A percentile compares a stretch with the other conserved stretches of the same genome.
Evolutionary conservation across 2,797 vertebrate species (phyloP).

Genomic region (Centropyge bicolor): DNA sequence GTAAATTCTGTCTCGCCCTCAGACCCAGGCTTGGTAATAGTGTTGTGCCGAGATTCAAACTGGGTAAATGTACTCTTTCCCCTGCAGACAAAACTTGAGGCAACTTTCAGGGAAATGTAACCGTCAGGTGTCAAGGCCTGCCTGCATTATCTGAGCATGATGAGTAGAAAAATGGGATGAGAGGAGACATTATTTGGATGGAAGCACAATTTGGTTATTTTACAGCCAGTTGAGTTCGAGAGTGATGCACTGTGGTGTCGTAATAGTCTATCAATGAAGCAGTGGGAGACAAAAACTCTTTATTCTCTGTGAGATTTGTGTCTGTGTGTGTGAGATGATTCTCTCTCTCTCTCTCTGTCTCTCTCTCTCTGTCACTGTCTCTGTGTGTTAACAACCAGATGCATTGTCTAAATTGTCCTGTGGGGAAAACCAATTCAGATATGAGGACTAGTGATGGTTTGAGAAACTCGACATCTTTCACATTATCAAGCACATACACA

Average conservation of each 20-base stretch:
- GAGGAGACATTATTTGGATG: slow-evolving; percentile 37
- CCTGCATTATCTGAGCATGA: slow-evolving; percentile 17
- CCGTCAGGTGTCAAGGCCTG: slow-evolving; percentile 20
- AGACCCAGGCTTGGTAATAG: slow-evolving; percentile 13
- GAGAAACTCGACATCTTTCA: slow-evolving; percentile 5
- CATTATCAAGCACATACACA: background rate
- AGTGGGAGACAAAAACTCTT: slow-evolving; percentile 31
- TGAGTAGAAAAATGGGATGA: slow-evolving; percentile 34
- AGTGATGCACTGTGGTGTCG: slow-evolving; percentile 33
- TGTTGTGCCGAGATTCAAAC: slow-evolving; percentile 29
- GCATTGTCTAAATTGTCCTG: slow-evolving; percentile 33
- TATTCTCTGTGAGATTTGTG: slow-evolving; percentile 23
- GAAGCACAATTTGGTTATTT: slow-evolving; percentile 51
- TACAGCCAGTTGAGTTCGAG: slow-evolving; percentile 51
- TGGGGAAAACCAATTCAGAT: slow-evolving; percentile 27
- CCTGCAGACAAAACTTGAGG: slow-evolving; percentile 20
- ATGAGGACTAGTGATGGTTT: slow-evolving; percentile 8
- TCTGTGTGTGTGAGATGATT: background rate
- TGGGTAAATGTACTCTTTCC: slow-evolving; percentile 40
- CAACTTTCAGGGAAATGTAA: slow-evolving; percentile 24
- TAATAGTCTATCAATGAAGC: slow-evolving; percentile 49
- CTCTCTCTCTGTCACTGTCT: background rate
- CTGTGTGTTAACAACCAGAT: slow-evolving; percentile 7
- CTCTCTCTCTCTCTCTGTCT: background rate
- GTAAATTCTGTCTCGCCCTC: slow-evolving; percentile 46